Evolutionary conservation across 2,797 vertebrate genomes (phyloP).

Genomic region (Poecilia gillii): DNA sequence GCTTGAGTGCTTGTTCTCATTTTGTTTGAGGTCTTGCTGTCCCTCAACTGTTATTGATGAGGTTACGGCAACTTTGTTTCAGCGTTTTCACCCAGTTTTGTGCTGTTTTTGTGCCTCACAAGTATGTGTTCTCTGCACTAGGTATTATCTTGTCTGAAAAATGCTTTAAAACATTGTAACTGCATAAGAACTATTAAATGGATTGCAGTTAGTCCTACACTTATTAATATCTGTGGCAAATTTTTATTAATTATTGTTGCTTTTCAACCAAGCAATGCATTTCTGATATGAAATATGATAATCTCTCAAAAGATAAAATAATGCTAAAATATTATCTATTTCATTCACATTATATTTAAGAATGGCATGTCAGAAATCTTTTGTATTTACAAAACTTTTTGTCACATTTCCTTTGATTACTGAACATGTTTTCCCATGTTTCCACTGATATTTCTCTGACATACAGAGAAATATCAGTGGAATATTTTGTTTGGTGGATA

Average conservation of each 20-base stretch:
- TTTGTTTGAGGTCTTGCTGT: constrained; percentile 55
- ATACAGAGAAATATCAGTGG: no score
- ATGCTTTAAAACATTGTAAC: not conserved
- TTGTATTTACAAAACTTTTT: not conserved
- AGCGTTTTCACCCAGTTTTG: not conserved
- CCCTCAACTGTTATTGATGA: constrained; percentile 50
- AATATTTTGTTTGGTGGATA: no score
- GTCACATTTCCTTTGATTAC: not conserved
- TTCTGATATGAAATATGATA: not conserved
- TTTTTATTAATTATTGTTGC: not conserved
- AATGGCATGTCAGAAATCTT: not conserved
- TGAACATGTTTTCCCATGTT: not conserved
- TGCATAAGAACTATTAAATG: not conserved
- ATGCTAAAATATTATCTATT: not conserved
- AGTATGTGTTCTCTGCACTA: not conserved
- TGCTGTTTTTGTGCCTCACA: not conserved
- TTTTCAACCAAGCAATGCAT: not conserved
- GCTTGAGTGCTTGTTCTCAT: constrained; percentile 59
- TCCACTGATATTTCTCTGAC: not conserved
- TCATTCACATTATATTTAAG: not conserved
- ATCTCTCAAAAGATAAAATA: not conserved
- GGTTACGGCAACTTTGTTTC: constrained; percentile 38
- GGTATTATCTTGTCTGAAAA: not conserved
- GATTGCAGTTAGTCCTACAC: not conserved
- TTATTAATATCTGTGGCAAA: not conserved